A percentile compares a stretch with the other conserved stretches of the same genome.
Conservation (phyloP, 2,888 invertebrate species). For the Lasioglossum villosulum region DNA sequence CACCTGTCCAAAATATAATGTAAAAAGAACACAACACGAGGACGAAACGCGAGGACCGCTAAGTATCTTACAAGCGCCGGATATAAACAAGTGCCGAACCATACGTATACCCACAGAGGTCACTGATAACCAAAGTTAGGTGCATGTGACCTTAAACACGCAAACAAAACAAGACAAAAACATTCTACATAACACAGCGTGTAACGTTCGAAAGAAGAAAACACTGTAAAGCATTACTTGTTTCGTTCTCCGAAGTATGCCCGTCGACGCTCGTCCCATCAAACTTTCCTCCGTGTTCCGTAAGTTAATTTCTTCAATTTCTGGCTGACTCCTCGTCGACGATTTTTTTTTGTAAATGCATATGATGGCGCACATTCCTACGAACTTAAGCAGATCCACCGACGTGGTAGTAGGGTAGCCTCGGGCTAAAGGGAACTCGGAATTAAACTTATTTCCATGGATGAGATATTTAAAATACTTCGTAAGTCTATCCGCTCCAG, state of each 20-base stretch:
- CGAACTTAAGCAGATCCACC: conserved; percentile 13
- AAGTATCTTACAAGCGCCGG: no score
- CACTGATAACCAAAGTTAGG: no score
- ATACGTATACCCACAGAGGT: no score
- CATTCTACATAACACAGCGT: not conserved
- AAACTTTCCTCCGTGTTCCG: not conserved
- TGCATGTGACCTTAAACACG: no score
- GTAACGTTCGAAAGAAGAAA: not conserved
- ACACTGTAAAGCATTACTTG: not conserved
- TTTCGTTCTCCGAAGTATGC: not conserved
- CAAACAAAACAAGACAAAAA: no score
- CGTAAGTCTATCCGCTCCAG: conserved; percentile 9
- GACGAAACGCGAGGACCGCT: no score
- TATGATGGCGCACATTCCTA: not conserved
- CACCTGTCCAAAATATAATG: no score
- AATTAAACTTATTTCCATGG: conserved; percentile 26
- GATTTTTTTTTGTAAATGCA: not conserved
- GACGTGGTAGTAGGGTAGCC: not conserved
- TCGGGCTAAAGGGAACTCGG: not conserved
- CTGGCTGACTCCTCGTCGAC: not conserved
- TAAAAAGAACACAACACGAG: no score
- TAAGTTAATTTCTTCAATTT: conserved; percentile 12
- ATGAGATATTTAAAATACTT: conserved; percentile 15
- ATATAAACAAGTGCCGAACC: no score
- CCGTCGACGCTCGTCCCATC: not conserved